These are phyloP conservation scores for Hypomecis atomaria DNA, from an alignment of 2,888 invertebrate genomes.

Conservation along the genomic window DNA sequence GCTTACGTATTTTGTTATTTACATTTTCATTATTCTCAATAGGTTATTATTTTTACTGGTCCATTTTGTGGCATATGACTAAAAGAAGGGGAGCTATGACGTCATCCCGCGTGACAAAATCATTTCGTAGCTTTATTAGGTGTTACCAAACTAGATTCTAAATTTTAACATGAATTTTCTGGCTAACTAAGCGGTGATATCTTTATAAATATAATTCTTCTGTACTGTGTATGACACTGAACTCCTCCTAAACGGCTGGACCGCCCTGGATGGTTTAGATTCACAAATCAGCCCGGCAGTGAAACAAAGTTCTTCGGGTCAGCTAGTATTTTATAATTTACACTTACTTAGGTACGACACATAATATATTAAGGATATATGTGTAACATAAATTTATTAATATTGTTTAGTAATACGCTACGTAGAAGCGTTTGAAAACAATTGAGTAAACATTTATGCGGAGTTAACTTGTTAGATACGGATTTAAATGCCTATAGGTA, in stretches of 20 bases:
- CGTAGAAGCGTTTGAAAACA: neutral
- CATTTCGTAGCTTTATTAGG: neutral
- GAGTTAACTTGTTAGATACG: neutral
- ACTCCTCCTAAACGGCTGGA: no score
- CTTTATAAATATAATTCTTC: no score
- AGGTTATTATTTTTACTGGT: slow-evolving; percentile 13
- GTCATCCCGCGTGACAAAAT: neutral
- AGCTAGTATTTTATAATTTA: no score
- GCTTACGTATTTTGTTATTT: slow-evolving; percentile 14
- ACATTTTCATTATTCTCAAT: slow-evolving; percentile 7
- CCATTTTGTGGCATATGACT: slow-evolving; percentile 4
- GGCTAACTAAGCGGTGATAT: no score
- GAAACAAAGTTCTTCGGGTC: no score
- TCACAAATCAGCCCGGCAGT: no score
- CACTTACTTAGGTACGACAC: no score
- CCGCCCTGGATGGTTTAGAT: no score
- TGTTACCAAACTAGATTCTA: no score
- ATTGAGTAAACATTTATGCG: slow-evolving; percentile 4
- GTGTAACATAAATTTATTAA: neutral
- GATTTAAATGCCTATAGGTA: slow-evolving; percentile 4
- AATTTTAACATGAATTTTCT: no score
- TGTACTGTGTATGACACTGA: no score
- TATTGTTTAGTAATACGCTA: no score
- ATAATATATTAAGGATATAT: neutral
- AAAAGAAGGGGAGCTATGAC: slow-evolving; percentile 7